A percentile compares a stretch with the other conserved stretches of the same genome.
Conservation (phyloP, 2,113 vertebrate species). For the Phalacrocorax carbo region DNA sequence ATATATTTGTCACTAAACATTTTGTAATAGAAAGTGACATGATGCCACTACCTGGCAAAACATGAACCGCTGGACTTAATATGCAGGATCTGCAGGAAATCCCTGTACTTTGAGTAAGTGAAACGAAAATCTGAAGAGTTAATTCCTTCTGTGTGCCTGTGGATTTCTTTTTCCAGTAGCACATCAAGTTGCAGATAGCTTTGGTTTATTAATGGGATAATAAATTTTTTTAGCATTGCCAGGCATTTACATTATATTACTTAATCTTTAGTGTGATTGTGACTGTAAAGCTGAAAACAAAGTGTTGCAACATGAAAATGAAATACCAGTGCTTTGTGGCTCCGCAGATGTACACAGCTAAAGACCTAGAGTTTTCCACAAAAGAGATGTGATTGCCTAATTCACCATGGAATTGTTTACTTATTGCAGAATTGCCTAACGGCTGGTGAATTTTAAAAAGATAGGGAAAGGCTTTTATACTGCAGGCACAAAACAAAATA, state of each 20-base stretch:
- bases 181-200: rapidly evolving
- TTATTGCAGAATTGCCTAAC: conserved; percentile 16
- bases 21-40: background rate
- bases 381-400: conserved; percentile 22
- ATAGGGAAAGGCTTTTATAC: background rate
- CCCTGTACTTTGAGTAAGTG: background rate
- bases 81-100: background rate
- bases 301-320: background rate
- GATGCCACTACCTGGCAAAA: background rate
- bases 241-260: background rate
- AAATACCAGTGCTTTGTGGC: background rate
- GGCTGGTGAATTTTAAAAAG: conserved; percentile 15
- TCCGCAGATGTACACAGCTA: background rate
- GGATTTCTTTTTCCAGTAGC: background rate
- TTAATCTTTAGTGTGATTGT: background rate
- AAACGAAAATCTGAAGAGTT: background rate
- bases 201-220: background rate
- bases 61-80: background rate
- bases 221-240: background rate
- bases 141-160: background rate
- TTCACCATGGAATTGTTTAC: conserved; percentile 48
- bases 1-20: background rate
- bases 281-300: background rate
- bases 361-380: conserved; percentile 10
- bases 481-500: conserved; percentile 5